These are phyloP conservation scores for Diachrysia chrysitis DNA, from an alignment of 2,888 invertebrate species.

Conservation along the genomic window DNA sequence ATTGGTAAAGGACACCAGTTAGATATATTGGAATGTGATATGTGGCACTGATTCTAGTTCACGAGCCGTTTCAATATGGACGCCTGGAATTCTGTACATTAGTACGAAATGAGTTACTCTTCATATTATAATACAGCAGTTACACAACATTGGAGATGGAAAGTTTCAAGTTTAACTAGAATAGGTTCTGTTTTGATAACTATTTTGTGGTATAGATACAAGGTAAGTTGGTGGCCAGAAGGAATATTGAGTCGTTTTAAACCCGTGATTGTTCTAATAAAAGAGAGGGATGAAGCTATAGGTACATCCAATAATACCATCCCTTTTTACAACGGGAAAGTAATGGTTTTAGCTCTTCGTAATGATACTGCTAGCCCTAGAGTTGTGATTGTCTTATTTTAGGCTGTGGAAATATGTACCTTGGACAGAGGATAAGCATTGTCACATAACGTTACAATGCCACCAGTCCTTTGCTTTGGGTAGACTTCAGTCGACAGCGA, in stretches of 20 bases:
- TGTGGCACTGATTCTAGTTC: conserved; percentile 33
- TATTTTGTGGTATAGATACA: background rate
- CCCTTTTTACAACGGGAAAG: no score
- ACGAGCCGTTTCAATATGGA: conserved; percentile 1
- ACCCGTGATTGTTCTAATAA: no score
- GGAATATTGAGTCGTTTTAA: background rate
- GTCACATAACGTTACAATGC: no score
- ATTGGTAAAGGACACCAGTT: conserved; percentile 45
- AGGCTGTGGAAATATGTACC: no score
- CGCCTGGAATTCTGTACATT: conserved; percentile 1
- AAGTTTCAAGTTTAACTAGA: background rate
- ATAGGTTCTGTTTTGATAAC: background rate
- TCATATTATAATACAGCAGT: background rate
- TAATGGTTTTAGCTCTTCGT: background rate
- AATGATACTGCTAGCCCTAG: background rate
- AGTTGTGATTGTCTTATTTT: background rate
- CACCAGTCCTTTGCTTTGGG: no score
- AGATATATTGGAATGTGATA: conserved; percentile 50
- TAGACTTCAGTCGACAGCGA: no score
- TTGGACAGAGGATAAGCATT: no score
- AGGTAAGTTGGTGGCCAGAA: background rate
- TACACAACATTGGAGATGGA: background rate
- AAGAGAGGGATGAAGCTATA: no score
- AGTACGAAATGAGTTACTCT: conserved; percentile 2
- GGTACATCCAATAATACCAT: no score